A percentile compares a stretch with the other conserved stretches of the same genome.
These are phyloP conservation scores for Leptinotarsa rubiginosa DNA, from an alignment of 2,888 invertebrate genomes.

Conservation along the genomic window DNA sequence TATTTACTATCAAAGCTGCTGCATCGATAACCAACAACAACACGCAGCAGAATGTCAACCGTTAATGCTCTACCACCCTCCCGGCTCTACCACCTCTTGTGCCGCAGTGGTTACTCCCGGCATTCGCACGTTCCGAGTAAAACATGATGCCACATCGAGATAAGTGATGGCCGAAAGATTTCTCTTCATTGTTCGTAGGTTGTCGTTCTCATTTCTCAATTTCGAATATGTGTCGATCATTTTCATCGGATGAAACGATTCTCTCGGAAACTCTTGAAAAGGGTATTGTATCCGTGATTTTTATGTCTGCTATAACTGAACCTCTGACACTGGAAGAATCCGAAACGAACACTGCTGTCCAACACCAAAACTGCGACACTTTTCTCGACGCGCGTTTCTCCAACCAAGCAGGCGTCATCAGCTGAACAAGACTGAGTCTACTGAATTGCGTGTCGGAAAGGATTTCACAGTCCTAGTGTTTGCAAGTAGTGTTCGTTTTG, in stretches of 20 bases:
- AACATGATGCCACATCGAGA: conserved; percentile 46
- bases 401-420: no score
- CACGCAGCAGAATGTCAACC: conserved; percentile 32
- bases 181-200: not conserved
- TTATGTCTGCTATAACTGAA: no score
- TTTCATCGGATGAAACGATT: not conserved
- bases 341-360: no score
- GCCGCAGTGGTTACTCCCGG: conserved; percentile 48
- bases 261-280: no score
- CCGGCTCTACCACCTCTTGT: conserved; percentile 35
- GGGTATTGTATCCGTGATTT: no score
- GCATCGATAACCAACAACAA: conserved; percentile 33
- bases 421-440: no score
- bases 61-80: conserved; percentile 36
- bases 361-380: no score
- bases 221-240: not conserved
- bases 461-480: no score
- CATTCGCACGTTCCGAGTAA: conserved; percentile 46
- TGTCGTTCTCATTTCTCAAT: not conserved
- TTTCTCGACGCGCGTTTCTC: no score
- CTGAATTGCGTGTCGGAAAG: no score
- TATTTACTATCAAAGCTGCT: conserved; percentile 30
- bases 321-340: no score
- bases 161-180: not conserved
- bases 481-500: no score